These are phyloP conservation scores for Zaprionus vittiger DNA, from an alignment of 1,140 invertebrate species.

Conservation along the genomic window DNA sequence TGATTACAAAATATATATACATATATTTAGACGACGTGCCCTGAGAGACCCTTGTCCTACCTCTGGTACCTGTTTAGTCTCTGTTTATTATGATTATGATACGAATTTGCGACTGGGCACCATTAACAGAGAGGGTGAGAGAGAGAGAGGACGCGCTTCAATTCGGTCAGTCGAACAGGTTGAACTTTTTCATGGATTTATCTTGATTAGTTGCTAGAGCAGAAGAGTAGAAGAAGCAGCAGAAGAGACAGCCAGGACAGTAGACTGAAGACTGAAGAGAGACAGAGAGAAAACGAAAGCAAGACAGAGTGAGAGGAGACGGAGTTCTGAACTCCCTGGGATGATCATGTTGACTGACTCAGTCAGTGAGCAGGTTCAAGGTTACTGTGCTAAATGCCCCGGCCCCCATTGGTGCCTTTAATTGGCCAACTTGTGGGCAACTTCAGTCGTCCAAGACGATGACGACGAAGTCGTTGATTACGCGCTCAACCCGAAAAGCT, in stretches of 20 bases:
- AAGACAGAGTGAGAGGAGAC: too few relatives aligned
- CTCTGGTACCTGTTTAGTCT: conserved; percentile 47
- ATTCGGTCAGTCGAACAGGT: conserved; percentile 78
- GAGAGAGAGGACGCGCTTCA: conserved; percentile 46
- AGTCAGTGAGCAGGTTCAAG: conserved; percentile 79
- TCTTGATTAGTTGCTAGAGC: conserved; percentile 66
- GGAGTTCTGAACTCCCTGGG: conserved; percentile 18
- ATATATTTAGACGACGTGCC: conserved; percentile 58
- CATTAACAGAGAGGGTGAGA: conserved; percentile 30
- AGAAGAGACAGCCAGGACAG: conserved; percentile 49
- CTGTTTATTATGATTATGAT: conserved; percentile 77
- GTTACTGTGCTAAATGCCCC: conserved; percentile 81
- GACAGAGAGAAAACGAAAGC: background rate
- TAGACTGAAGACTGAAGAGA: background rate
- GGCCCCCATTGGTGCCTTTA: conserved; percentile 64
- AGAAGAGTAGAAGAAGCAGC: conserved; percentile 28
- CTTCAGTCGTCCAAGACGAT: background rate
- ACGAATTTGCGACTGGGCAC: conserved; percentile 60
- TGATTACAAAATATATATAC: conserved; percentile 78
- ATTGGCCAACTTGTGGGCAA: conserved; percentile 74
- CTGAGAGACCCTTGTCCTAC: conserved; percentile 11
- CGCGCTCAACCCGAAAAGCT: conserved; percentile 29
- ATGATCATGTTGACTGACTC: conserved; percentile 63
- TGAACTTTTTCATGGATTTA: conserved; percentile 58
- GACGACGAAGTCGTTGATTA: conserved; percentile 55